These are phyloP conservation scores for Brachionus plicatilis DNA, from an alignment of 1,140 invertebrate genomes.

Conservation along the genomic window DNA sequence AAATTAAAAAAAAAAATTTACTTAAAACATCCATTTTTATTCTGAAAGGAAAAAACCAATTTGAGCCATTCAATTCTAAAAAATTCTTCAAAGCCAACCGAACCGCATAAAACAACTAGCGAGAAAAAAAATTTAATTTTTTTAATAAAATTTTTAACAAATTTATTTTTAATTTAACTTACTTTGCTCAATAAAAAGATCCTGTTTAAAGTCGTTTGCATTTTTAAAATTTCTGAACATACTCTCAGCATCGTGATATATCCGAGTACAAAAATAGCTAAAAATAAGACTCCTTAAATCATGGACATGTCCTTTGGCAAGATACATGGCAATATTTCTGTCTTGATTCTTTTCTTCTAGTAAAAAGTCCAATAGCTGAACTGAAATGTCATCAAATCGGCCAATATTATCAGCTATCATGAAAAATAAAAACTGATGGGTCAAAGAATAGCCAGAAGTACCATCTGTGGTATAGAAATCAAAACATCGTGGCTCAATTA, in stretches of 20 bases:
- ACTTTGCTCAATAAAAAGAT: constrained; percentile 40
- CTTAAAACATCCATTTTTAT: constrained; percentile 29
- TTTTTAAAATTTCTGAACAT: not conserved
- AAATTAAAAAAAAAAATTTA: not conserved
- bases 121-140: not conserved
- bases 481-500: not conserved
- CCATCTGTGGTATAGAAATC: not conserved
- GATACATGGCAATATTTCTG: not conserved
- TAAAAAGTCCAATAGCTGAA: not conserved
- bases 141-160: no score
- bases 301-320: not conserved
- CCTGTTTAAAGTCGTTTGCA: not conserved
- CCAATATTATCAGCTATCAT: not conserved
- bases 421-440: constrained; percentile 36
- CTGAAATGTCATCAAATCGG: not conserved
- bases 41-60: not conserved
- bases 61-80: not conserved
- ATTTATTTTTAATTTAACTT: not conserved
- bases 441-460: constrained; percentile 9
- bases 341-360: not conserved
- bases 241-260: not conserved
- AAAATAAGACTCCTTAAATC: not conserved
- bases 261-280: not conserved
- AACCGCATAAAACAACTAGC: constrained; percentile 10
- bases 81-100: constrained; percentile 20